phyloP scores from a whole-genome alignment of 2,113 vertebrate genomes.

The Athene noctua region DNA sequence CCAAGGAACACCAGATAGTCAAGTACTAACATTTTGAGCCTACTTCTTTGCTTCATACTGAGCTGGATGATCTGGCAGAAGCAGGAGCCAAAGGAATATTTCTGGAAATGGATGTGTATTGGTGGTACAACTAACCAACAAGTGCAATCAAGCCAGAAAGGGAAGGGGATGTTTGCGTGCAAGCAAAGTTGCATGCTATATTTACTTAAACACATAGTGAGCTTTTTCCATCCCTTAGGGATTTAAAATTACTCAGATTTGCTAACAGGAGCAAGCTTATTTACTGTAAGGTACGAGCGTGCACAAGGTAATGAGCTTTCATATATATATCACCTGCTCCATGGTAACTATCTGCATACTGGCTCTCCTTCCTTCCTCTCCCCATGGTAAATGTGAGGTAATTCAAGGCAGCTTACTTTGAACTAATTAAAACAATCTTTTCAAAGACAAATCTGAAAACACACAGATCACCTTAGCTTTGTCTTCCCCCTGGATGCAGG shows the following conservation, averaged over 20 bases:
- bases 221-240: not conserved
- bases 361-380: not conserved
- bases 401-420: not conserved
- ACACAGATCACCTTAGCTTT: not conserved
- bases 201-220: not conserved
- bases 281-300: not conserved
- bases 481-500: not conserved
- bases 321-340: not conserved
- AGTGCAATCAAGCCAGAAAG: not conserved
- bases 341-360: not conserved
- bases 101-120: not conserved
- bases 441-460: not conserved
- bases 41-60: not conserved
- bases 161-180: not conserved
- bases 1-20: not conserved
- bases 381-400: not conserved
- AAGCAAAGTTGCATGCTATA: not conserved
- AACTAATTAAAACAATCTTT: not conserved
- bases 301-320: not conserved
- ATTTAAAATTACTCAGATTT: conserved; percentile 13
- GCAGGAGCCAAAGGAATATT: not conserved
- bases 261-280: not conserved
- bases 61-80: not conserved
- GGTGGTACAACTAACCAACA: not conserved
- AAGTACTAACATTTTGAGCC: not conserved